Conservation (phyloP, 2,888 invertebrate genomes). For the Ischnus inquisitorius region DNA sequence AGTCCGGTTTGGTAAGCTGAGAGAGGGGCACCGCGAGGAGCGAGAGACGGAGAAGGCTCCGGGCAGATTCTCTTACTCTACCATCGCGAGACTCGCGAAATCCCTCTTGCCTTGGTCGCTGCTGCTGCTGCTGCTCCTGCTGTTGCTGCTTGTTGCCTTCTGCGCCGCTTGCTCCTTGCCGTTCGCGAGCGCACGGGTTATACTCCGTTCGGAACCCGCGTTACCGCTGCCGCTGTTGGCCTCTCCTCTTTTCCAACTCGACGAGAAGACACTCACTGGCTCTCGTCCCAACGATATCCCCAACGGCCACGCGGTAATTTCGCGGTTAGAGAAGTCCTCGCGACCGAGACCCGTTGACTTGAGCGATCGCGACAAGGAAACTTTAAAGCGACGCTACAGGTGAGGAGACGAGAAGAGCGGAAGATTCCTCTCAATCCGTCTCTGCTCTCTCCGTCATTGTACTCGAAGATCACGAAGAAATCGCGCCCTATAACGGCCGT, state of each 20-base stretch:
- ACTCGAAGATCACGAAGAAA: constrained; percentile 50
- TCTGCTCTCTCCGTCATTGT: constrained; percentile 41
- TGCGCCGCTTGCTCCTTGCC: background rate
- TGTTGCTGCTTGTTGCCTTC: constrained; percentile 46
- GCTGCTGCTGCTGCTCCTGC: constrained; percentile 24
- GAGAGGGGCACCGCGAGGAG: constrained; percentile 56
- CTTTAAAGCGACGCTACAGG: constrained; percentile 47
- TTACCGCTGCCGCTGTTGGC: constrained; percentile 32
- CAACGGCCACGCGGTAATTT: constrained; percentile 70
- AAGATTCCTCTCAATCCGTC: background rate
- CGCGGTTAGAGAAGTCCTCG: constrained; percentile 69
- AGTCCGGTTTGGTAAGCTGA: constrained; percentile 74
- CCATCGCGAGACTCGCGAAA: constrained; percentile 64
- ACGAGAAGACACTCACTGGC: constrained; percentile 14
- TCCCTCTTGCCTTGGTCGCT: constrained; percentile 55
- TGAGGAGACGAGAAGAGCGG: background rate
- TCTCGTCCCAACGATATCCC: constrained; percentile 56
- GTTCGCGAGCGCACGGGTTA: constrained; percentile 12
- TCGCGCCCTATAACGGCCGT: constrained; percentile 60
- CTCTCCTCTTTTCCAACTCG: constrained; percentile 59
- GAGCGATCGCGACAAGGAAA: constrained; percentile 72
- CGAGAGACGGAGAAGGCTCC: constrained; percentile 58
- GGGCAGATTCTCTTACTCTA: constrained; percentile 69
- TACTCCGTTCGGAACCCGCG: constrained; percentile 8
- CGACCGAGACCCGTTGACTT: constrained; percentile 68